Conservation (phyloP, 2,797 vertebrate species). For the Scleropages formosus region DNA sequence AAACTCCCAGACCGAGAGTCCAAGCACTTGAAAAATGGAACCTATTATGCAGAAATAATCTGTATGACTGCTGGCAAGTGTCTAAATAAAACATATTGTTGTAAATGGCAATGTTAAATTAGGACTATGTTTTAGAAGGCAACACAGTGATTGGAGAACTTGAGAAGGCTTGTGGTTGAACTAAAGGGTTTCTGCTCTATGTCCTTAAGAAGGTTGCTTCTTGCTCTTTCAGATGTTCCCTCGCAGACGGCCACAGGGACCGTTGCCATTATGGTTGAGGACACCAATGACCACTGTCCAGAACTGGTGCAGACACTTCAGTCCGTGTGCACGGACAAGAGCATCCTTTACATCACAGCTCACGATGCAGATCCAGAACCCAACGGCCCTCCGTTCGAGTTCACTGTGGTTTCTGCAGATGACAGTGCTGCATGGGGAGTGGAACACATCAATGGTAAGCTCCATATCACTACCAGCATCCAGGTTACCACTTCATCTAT, state of each 20-base stretch:
- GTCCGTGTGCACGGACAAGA: slow-evolving; percentile 66
- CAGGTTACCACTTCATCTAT: background rate
- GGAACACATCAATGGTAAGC: slow-evolving; percentile 72
- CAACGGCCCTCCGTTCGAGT: slow-evolving; percentile 77
- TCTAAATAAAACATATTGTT: background rate
- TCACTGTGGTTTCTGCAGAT: slow-evolving; percentile 59
- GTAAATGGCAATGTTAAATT: too few relatives aligned
- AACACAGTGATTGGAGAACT: too few relatives aligned
- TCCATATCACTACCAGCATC: background rate
- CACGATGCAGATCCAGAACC: slow-evolving; percentile 72
- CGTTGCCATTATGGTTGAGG: slow-evolving; percentile 76
- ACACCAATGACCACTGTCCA: slow-evolving; percentile 88
- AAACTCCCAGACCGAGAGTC: slow-evolving; percentile 85
- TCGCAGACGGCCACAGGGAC: slow-evolving; percentile 86
- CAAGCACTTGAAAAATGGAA: slow-evolving; percentile 75
- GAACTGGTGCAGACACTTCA: slow-evolving; percentile 56
- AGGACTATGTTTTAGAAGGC: background rate
- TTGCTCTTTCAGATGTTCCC: slow-evolving; percentile 61
- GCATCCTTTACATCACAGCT: slow-evolving; percentile 72
- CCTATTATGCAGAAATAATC: slow-evolving; percentile 80
- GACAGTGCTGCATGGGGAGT: slow-evolving; percentile 71
- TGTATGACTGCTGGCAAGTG: slow-evolving; percentile 78
- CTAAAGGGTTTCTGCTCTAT: too few relatives aligned
- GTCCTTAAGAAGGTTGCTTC: background rate
- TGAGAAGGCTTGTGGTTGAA: too few relatives aligned